These are phyloP conservation scores for Pan paniscus DNA, from an alignment of 2,113 vertebrate genomes.

Conservation along the genomic window DNA sequence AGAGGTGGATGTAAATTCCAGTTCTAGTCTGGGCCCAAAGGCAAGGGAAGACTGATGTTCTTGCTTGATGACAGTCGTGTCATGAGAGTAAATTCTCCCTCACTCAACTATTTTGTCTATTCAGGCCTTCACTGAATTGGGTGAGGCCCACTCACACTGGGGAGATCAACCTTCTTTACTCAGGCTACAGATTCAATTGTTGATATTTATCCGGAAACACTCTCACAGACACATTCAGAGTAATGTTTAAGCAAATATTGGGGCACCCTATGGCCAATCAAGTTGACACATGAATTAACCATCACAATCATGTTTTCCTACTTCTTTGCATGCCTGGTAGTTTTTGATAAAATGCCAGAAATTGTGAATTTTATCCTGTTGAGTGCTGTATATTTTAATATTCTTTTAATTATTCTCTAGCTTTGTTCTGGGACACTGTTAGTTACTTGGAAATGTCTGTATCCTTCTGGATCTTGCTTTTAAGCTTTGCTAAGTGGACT, in stretches of 20 bases:
- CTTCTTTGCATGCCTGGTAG: background rate
- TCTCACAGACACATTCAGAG: background rate
- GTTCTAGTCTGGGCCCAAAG: background rate
- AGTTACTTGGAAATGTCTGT: background rate
- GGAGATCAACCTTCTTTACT: background rate
- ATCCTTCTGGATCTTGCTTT: background rate
- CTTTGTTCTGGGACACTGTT: background rate
- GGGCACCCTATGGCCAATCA: background rate
- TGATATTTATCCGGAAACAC: background rate
- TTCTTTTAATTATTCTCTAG: background rate
- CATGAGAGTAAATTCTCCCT: background rate
- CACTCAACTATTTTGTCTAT: background rate
- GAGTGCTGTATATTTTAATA: background rate
- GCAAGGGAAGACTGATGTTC: background rate
- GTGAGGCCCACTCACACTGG: background rate
- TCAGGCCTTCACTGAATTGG: background rate
- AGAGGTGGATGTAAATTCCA: background rate
- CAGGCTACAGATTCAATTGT: background rate
- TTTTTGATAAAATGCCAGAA: background rate
- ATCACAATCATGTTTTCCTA: background rate
- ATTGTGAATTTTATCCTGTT: background rate
- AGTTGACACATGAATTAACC: background rate
- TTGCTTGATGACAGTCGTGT: background rate
- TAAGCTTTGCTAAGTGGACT: background rate
- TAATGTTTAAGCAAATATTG: background rate